These are phyloP conservation scores for Spinus olivaceus DNA, from an alignment of 2,797 vertebrate genomes.

Conservation along the genomic window DNA sequence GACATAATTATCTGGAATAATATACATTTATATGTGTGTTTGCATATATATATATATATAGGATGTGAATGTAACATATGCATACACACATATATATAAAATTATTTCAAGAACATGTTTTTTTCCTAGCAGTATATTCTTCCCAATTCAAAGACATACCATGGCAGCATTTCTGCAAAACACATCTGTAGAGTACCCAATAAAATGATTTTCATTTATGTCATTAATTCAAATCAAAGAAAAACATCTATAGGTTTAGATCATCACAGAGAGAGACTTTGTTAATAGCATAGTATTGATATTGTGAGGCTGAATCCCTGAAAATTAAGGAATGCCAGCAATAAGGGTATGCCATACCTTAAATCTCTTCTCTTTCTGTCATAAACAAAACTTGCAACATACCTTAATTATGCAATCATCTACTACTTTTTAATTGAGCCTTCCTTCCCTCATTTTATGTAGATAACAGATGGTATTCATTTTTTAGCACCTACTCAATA, in stretches of 20 bases:
- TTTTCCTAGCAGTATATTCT: background rate
- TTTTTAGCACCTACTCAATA: background rate
- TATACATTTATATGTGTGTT: fast-evolving
- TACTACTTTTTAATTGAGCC: background rate
- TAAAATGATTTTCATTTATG: background rate
- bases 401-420: background rate
- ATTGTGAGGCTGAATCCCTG: background rate
- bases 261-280: background rate
- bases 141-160: background rate
- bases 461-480: background rate
- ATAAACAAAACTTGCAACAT: background rate
- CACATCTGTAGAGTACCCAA: background rate
- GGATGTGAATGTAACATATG: background rate
- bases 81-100: background rate
- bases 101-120: background rate
- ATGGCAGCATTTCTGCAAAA: background rate
- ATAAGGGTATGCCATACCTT: background rate
- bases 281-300: background rate
- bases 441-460: background rate
- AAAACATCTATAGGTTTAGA: background rate
- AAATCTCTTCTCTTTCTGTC: background rate
- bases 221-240: background rate
- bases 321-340: background rate
- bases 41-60: background rate
- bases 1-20: background rate